Evolutionary conservation across 2,888 invertebrate genomes (phyloP).

Genomic region (Apodemia zela): DNA sequence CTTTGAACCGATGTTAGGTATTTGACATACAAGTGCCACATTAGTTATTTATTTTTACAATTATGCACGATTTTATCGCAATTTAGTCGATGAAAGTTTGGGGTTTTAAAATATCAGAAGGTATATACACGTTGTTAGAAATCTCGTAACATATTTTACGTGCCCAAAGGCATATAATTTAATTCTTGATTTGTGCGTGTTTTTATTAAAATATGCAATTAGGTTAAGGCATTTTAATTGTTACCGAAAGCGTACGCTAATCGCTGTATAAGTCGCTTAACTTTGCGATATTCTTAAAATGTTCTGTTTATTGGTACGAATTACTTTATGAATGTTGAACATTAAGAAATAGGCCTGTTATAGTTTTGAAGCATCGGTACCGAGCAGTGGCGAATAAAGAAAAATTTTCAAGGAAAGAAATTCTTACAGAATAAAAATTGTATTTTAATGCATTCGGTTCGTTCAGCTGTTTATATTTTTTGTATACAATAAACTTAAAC

Average conservation of each 20-base stretch:
- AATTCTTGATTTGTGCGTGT: constrained; percentile 68
- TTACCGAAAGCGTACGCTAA: constrained; percentile 71
- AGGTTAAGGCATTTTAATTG: constrained; percentile 63
- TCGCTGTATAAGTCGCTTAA: constrained; percentile 39
- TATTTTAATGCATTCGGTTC: no score
- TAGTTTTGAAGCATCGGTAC: background rate
- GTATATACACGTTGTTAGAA: constrained; percentile 73
- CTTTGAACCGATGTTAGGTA: constrained; percentile 6
- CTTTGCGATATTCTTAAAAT: constrained; percentile 18
- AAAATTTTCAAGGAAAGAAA: no score
- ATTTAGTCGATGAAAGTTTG: constrained; percentile 39
- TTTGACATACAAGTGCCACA: constrained; percentile 60
- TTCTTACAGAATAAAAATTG: no score
- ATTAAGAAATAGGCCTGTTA: constrained; percentile 8
- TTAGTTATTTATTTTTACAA: constrained; percentile 57
- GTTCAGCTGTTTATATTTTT: no score
- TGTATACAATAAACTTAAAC: no score
- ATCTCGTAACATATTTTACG: constrained; percentile 76
- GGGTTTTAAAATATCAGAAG: constrained; percentile 63
- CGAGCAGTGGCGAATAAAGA: background rate
- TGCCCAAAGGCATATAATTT: constrained; percentile 60
- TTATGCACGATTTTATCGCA: constrained; percentile 22
- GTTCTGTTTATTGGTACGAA: constrained; percentile 15
- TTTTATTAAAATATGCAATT: constrained; percentile 72
- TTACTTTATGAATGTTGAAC: constrained; percentile 5